Evolutionary conservation across 2,797 vertebrate species (phyloP).

Genomic region (Schizothorax lantsangensis): DNA sequence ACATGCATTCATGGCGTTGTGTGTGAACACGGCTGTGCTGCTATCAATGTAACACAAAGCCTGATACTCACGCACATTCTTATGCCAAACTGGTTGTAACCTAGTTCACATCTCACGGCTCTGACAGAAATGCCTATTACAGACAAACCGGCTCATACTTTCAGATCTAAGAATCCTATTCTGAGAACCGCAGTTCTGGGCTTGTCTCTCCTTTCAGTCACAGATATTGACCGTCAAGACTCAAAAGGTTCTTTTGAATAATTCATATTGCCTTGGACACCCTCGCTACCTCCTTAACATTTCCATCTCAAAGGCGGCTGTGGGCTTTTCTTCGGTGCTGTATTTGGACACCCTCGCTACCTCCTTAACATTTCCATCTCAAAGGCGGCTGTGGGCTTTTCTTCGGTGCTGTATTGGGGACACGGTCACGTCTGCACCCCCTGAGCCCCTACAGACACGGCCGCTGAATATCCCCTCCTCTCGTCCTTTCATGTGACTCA

Average conservation of each 20-base stretch:
- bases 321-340: conserved; percentile 45
- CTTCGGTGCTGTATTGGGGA: conserved; percentile 54
- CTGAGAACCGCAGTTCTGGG: conserved; percentile 37
- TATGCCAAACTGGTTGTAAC: conserved; percentile 36
- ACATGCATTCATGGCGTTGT: conserved; percentile 13
- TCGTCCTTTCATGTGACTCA: conserved; percentile 39
- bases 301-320: conserved; percentile 67
- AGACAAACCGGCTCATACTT: conserved; percentile 49
- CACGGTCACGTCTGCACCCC: conserved; percentile 56
- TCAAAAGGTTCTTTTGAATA: conserved; percentile 65
- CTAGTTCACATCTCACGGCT: conserved; percentile 19
- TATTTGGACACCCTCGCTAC: conserved; percentile 57
- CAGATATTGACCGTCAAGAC: conserved; percentile 60
- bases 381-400: conserved; percentile 59
- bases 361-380: conserved; percentile 66
- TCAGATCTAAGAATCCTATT: conserved; percentile 54
- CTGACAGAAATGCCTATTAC: conserved; percentile 39
- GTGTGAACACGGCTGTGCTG: conserved; percentile 8
- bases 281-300: conserved; percentile 58
- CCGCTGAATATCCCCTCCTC: conserved; percentile 13
- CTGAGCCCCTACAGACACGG: conserved; percentile 34
- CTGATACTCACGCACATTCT: background rate
- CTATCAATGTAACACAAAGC: conserved; percentile 11
- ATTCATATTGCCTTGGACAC: conserved; percentile 60
- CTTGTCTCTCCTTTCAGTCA: conserved; percentile 58